Evolutionary conservation across 2,888 invertebrate genomes (phyloP).

Genomic region (Pterostichus niger): DNA sequence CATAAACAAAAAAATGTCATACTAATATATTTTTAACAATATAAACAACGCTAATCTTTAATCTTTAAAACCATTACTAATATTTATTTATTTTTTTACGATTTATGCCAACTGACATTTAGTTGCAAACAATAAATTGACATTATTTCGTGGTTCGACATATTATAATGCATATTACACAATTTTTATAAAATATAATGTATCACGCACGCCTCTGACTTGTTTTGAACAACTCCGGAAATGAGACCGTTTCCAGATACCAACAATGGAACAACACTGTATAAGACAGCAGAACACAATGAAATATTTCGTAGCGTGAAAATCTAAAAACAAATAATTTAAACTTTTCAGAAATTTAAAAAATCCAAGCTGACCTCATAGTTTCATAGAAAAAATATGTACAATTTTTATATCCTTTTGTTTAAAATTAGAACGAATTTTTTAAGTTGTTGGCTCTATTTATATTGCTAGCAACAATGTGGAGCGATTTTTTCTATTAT

Average conservation of each 20-base stretch:
- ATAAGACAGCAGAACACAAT: conserved; percentile 22
- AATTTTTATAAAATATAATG: conserved; percentile 6
- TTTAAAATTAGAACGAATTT: neutral
- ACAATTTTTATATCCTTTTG: conserved; percentile 1
- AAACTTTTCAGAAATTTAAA: neutral
- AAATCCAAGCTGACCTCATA: neutral
- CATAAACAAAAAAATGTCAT: too few species aligned
- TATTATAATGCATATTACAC: too few species aligned
- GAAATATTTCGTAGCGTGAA: conserved; percentile 19
- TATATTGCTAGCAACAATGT: neutral
- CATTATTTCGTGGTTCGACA: too few species aligned
- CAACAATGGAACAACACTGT: conserved; percentile 61
- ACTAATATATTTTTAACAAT: too few species aligned
- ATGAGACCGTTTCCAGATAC: conserved; percentile 56
- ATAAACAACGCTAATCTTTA: too few species aligned
- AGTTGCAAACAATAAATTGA: too few species aligned
- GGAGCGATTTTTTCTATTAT: neutral
- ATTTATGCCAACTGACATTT: too few species aligned
- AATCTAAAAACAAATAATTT: conserved; percentile 5
- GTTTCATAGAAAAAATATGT: conserved; percentile 12
- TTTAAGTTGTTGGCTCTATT: neutral
- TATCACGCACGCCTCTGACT: conserved; percentile 54
- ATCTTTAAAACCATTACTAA: too few species aligned
- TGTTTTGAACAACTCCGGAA: conserved; percentile 61
- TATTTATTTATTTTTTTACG: too few species aligned